phyloP scores from a whole-genome alignment of 2,113 vertebrate genomes.

The Dipodomys ordii region DNA sequence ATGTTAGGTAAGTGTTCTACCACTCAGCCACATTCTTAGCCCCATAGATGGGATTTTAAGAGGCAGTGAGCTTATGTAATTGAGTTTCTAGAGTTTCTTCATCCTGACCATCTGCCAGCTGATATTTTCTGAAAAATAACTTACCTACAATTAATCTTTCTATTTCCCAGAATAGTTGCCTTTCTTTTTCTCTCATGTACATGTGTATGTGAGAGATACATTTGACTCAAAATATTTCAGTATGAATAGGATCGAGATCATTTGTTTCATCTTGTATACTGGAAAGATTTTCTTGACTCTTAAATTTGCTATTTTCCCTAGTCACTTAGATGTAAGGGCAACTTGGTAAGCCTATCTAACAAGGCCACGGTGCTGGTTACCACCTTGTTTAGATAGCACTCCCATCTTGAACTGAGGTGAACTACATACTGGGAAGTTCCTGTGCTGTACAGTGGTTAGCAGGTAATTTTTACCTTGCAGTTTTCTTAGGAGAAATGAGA shows the following conservation, averaged over 20 bases:
- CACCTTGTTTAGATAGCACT: neutral
- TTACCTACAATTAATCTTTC: neutral
- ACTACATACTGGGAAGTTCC: neutral
- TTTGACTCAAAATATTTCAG: neutral
- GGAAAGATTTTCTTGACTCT: neutral
- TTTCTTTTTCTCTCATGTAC: neutral
- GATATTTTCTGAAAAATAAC: slow-evolving; percentile 30
- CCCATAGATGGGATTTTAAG: too few species aligned
- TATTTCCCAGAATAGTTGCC: neutral
- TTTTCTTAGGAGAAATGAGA: neutral
- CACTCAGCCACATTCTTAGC: too few species aligned
- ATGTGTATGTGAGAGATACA: neutral
- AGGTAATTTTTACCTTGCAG: neutral
- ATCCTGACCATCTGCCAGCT: neutral
- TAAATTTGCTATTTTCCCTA: neutral
- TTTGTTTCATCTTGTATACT: neutral
- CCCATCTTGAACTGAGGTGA: neutral
- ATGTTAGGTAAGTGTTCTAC: neutral
- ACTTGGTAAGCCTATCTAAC: neutral
- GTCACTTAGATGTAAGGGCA: neutral
- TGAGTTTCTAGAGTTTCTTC: neutral
- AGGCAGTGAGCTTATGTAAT: neutral
- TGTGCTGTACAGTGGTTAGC: neutral
- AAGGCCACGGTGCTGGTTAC: neutral
- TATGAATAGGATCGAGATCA: neutral